phyloP scores from a whole-genome alignment of 1,140 invertebrate genomes.

The Bombus soroeensis region DNA sequence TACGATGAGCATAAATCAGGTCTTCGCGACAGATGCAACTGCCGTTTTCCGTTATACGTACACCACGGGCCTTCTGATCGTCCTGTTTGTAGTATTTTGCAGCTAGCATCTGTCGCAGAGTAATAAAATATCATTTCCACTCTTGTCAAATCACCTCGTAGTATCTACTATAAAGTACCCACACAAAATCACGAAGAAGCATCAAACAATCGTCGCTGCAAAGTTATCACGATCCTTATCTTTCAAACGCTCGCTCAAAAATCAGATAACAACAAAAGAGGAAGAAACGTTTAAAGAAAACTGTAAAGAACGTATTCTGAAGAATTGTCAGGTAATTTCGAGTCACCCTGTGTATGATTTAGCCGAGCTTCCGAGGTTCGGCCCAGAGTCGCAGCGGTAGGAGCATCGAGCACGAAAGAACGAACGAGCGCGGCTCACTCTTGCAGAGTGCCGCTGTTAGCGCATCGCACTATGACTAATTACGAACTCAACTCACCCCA shows the following conservation, averaged over 20 bases:
- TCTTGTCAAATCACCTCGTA: neutral
- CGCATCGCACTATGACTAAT: slow-evolving; percentile 83
- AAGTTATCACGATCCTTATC: no score
- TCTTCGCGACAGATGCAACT: slow-evolving; percentile 51
- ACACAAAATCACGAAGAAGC: no score
- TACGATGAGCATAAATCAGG: slow-evolving; percentile 59
- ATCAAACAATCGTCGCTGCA: no score
- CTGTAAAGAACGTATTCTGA: neutral
- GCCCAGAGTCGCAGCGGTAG: slow-evolving; percentile 13
- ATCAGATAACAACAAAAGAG: neutral
- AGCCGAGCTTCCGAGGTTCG: slow-evolving; percentile 54
- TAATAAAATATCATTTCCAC: neutral
- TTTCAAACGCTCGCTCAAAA: neutral
- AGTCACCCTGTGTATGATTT: slow-evolving; percentile 59
- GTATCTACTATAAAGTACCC: no score
- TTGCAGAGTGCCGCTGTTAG: slow-evolving; percentile 83
- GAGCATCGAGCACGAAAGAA: slow-evolving; percentile 41
- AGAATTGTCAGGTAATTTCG: neutral
- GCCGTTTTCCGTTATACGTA: slow-evolving; percentile 56
- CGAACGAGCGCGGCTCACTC: slow-evolving; percentile 73
- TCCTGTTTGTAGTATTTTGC: neutral
- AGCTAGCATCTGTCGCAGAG: slow-evolving; percentile 32
- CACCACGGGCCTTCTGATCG: slow-evolving; percentile 18
- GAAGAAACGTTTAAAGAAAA: neutral
- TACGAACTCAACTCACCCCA: slow-evolving; percentile 70